Evolutionary conservation across 2,113 vertebrate genomes (phyloP).

Genomic region (Hoplias malabaricus): DNA sequence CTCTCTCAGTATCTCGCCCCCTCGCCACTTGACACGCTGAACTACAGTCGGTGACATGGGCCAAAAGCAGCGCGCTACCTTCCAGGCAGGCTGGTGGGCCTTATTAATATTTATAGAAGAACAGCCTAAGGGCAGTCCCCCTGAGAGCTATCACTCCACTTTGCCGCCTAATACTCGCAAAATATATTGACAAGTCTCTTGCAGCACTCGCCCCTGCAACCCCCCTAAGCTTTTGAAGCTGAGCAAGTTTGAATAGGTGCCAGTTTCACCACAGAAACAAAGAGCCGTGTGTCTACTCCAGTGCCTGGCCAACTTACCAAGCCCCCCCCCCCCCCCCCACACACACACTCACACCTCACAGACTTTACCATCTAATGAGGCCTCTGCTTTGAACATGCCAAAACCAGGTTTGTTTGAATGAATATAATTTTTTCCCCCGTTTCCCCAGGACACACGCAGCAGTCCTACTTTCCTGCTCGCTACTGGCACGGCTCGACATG

Average conservation of each 20-base stretch:
- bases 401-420: conserved; percentile 5
- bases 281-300: conserved; percentile 33
- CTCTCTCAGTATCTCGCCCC: conserved; percentile 58
- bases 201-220: conserved; percentile 43
- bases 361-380: conserved; percentile 32
- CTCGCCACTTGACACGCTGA: conserved; percentile 66
- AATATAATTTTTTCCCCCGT: neutral
- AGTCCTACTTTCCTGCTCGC: neutral
- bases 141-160: conserved; percentile 67
- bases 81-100: conserved; percentile 68
- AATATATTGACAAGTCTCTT: conserved; percentile 74
- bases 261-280: conserved; percentile 51
- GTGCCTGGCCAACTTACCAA: conserved; percentile 28
- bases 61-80: conserved; percentile 71
- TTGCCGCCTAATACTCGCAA: conserved; percentile 67
- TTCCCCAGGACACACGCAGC: neutral
- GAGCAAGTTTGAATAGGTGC: conserved; percentile 45
- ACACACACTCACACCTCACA: too few species aligned
- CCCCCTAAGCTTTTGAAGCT: conserved; percentile 40
- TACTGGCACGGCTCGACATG: neutral
- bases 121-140: conserved; percentile 74
- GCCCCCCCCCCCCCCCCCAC: too few species aligned
- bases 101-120: conserved; percentile 79
- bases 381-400: conserved; percentile 25
- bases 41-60: conserved; percentile 64